Base-by-base conservation (phyloP, 2,797 vertebrate species). In the Poecilia wingei region DNA sequence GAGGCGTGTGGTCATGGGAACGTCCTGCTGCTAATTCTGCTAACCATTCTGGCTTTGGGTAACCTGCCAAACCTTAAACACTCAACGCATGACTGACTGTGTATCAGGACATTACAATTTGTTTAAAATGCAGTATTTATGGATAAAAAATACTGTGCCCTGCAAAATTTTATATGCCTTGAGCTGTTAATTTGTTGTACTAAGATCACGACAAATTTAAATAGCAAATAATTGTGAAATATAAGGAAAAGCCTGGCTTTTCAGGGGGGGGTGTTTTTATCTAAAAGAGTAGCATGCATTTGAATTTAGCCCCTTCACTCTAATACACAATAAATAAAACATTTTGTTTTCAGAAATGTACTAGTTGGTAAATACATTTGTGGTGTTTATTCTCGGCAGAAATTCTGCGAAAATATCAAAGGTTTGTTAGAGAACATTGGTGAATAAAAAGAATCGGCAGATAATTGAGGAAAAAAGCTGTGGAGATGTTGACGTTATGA, bases 21-120 rank as follows among this genome's bases (percentile, higher is more conserved):
- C 68, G 72, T 85, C 85, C 73, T 49, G 73, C 87, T 84, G 75
- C 80, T 89, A 82, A 84, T 41, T 68, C 82, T 82, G 22, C 87
- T 82, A 79, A 76, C 47, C 33, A 0, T 77, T 87, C 80, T 81
- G 81, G 28, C 79, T 84, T 83, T 88, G 79, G 90, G 90, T 93
- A 93, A 92, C 74, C 53, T 74, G 72, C 82, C 72, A 77, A 74
- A 80, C 59, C 55, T 75, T 18, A 76, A 76, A 78, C 73, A 75
- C 76, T 76, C 20, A 7, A 16, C 75, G 31, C 79, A 51, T 74
- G 80, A 16, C 47, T 76, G 74, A 13, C 72, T 68, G 74, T 79
- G 59, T 77, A 80, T 85, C 82, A 76, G 84, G 66, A 79, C 31
- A 39, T 66, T 39, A 3, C 0, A 39, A 39, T 66, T 20, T 18